Conservation (phyloP, 2,113 vertebrate genomes). For the Microtus oregoni region DNA sequence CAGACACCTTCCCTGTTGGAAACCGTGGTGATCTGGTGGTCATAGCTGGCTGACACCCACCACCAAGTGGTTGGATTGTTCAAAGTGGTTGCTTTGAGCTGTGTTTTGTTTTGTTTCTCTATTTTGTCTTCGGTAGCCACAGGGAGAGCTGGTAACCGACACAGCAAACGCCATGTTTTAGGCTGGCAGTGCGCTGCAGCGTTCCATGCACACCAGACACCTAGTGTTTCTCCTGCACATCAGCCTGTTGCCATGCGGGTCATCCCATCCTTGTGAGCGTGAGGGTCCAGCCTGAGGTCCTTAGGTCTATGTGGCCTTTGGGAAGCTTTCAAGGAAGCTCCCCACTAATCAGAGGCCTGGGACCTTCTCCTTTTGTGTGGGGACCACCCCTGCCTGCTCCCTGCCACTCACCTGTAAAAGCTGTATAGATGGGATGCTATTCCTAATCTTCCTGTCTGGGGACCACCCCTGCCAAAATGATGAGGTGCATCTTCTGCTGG, state of each 20-base stretch:
- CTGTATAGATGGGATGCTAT: rapidly evolving
- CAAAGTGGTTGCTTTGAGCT: background rate
- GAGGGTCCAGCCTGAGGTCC: background rate
- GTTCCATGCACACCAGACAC: background rate
- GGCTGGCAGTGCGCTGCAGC: rapidly evolving
- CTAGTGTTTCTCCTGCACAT: background rate
- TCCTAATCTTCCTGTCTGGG: background rate
- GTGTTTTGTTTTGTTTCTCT: background rate
- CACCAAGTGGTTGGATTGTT: background rate
- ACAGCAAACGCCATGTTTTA: rapidly evolving
- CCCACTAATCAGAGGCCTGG: background rate
- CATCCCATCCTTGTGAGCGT: background rate
- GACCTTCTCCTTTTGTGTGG: background rate
- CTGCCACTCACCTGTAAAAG: background rate
- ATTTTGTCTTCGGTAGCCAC: background rate
- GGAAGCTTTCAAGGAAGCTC: background rate
- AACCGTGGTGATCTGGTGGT: background rate
- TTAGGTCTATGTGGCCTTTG: background rate
- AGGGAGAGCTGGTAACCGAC: background rate
- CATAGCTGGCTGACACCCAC: background rate
- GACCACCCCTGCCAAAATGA: background rate
- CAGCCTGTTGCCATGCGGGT: rapidly evolving
- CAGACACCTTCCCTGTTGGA: background rate
- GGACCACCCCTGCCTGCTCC: background rate
- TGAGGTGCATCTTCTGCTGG: background rate